Evolutionary conservation across 2,113 vertebrate species (phyloP).

Genomic region (Dasyprocta punctata): DNA sequence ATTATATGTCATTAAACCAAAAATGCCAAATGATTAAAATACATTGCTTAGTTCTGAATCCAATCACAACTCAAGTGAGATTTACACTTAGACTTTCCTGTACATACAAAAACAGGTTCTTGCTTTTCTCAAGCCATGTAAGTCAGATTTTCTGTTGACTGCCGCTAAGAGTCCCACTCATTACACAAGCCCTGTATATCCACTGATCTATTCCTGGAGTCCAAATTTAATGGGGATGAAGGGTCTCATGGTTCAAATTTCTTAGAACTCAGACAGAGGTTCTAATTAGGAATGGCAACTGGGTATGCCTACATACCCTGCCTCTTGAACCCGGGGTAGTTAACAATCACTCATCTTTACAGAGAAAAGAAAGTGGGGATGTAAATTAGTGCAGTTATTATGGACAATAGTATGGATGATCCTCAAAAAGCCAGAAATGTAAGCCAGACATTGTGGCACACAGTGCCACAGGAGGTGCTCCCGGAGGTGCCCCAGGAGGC

Average conservation of each 20-base stretch:
- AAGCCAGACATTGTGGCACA: not conserved
- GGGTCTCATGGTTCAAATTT: not conserved
- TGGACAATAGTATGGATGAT: not conserved
- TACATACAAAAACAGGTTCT: not conserved
- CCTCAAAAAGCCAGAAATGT: not conserved
- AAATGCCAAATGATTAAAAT: not conserved
- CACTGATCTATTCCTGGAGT: not conserved
- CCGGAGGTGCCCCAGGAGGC: not conserved
- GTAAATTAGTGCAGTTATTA: not conserved
- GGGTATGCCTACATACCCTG: not conserved
- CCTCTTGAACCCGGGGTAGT: not conserved
- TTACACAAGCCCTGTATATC: not conserved
- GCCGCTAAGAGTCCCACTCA: not conserved
- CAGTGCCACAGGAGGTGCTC: not conserved
- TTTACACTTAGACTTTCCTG: not conserved
- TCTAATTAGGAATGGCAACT: not conserved
- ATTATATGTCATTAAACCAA: not conserved
- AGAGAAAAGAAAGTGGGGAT: not conserved
- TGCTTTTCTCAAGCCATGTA: not conserved
- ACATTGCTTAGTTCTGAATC: not conserved
- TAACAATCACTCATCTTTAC: not conserved
- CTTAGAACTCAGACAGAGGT: not conserved
- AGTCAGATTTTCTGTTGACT: not conserved
- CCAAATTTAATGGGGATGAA: not conserved
- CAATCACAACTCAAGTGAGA: not conserved